Base-by-base conservation (phyloP, 2,113 vertebrate species). In the Cochlearius cochlearius region DNA sequence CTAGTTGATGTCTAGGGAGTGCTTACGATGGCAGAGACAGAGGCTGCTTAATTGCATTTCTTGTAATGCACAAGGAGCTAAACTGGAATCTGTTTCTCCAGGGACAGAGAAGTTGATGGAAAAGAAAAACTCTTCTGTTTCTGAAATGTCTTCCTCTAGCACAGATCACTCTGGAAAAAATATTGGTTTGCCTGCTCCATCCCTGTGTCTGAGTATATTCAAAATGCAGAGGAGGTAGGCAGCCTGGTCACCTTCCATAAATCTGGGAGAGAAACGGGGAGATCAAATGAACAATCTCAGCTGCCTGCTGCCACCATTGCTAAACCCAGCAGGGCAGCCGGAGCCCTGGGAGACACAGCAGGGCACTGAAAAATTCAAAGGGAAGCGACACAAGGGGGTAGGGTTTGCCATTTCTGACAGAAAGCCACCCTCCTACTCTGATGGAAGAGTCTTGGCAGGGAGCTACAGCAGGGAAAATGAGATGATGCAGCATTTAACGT, bases 401-500 rank as follows among this genome's bases (percentile, higher is more conserved):
- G 38, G 38, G n/a, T 52, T 68, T 69, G 85, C 30, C 22, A 68
- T 95, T 90, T 87, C 89, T 89, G 90, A 83, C 69, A 72, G 74
- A 75, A 91, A 88, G 80, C 86, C 91, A 82, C 76, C 73, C 45
- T 97, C 92, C 69, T 36, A 9, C 79, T 86, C 91, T 68, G 86
- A 96, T 82, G 47, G 81, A 93, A 96, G 79, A 72, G 72, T 79
- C 96, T 95, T 95, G 96, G 91, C 95, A 91, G 92, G 91, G 94
- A 96, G 86, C 88, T 90, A 56, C 29, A 49, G 80, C 81, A 91
- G 92, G 71, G 90, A 97, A 95, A 95, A 94, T 79, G 83, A 97
- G 95, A 96, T 79, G 92, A 90, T 94, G 76, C 83, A 82, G 93
- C 94, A 67, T 95, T 95, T 96, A 97, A 96, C 71, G 88, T 93